Base-by-base conservation (phyloP, 2,113 vertebrate genomes). In the Podarcis cretensis region DNA sequence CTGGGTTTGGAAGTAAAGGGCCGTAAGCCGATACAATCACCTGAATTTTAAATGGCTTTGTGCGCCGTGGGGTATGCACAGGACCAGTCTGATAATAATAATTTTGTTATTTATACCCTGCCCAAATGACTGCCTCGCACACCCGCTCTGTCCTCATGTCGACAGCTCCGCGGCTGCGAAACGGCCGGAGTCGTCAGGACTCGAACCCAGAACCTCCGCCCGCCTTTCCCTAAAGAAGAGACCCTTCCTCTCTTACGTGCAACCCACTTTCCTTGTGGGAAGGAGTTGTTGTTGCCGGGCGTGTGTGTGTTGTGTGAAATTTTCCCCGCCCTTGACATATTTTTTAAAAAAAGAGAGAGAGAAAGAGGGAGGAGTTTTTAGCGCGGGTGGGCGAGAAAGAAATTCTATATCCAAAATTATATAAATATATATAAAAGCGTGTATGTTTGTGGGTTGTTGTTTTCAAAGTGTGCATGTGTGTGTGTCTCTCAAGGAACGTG, bases 371-470 rank as follows among this genome's bases (percentile, higher is more conserved):
- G 48, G 48, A 10, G 48, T 12, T 54, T 59, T 68, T 57, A 85
- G 88, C 13, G 68, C 43, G 16, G 59, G 85, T 78, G 69, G 84
- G 37, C 79, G 89, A 90, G 66, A 69, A 83, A 91, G 73, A 89
- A 80, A 83, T 83, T 89, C 85, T 92, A 88, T 94, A 87, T 88
- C 86, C 86, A 89, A 90, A 89, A 87, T 88, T 87, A 87, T 90
- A 87, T 85, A 90, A n/a, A 85, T 69, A 87, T 69, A 87, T 40
- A 83, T 76, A 76, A 18, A 71, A 48, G 87, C 8, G 80, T 83
- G 89, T 83, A 43, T 83, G 80, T 83, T 83, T 76, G 66, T 87
- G 71, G 2, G 66, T 4, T 54, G 48, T 32, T 40, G 32, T 48
- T 59, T 65, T 79, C 6, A 69, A 3, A 68, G 86, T 68, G 37